Percentiles rank a stretch among this genome's conserved stretches.
Conservation (phyloP, 2,113 vertebrate species). For the Toxotes chatareus region DNA sequence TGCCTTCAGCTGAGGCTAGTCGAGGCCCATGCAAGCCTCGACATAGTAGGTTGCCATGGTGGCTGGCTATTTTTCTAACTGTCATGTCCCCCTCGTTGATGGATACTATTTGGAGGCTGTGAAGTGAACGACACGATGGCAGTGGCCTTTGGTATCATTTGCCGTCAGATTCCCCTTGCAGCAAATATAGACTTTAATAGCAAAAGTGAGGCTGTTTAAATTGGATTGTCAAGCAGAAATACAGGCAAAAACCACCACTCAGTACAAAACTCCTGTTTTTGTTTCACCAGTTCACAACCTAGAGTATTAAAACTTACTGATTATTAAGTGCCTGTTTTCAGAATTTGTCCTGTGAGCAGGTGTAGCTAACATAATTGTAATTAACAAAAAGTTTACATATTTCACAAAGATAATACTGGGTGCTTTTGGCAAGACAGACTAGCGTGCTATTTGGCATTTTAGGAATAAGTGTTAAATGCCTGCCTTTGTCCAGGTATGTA, state of each 20-base stretch:
- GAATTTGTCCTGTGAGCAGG: neutral
- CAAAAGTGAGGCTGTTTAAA: conserved; percentile 10
- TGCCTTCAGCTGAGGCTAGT: conserved; percentile 63
- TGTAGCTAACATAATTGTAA: neutral
- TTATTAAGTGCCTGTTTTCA: conserved; percentile 7
- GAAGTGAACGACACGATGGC: conserved; percentile 57
- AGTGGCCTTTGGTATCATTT: conserved; percentile 54
- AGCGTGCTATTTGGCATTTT: neutral
- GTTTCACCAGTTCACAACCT: neutral
- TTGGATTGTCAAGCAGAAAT: conserved; percentile 10
- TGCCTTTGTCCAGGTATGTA: neutral
- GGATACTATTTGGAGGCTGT: conserved; percentile 52
- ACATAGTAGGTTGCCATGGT: conserved; percentile 63
- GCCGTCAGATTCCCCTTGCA: conserved; percentile 25
- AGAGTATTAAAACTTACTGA: neutral
- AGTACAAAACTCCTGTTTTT: neutral
- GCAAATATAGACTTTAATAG: conserved; percentile 7
- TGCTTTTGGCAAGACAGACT: neutral
- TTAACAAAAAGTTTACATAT: neutral
- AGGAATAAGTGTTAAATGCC: neutral
- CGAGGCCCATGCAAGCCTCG: conserved; percentile 56
- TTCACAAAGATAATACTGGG: neutral
- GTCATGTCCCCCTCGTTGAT: conserved; percentile 45
- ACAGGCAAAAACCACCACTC: conserved; percentile 11
- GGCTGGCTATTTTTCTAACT: conserved; percentile 67